phyloP scores from a whole-genome alignment of 2,888 invertebrate genomes.

The Plagodis pulveraria region DNA sequence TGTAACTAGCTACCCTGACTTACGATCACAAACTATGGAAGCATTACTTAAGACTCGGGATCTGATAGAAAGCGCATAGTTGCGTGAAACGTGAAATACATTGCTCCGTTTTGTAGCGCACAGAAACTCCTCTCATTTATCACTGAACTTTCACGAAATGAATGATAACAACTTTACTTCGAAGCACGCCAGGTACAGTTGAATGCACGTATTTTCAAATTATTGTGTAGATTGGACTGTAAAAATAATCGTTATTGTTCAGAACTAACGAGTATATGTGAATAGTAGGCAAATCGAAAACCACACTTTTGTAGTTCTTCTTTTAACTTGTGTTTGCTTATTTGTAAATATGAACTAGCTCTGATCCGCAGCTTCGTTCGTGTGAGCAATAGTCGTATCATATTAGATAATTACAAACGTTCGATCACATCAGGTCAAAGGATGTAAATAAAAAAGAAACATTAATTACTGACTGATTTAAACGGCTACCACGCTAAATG shows the following conservation, averaged over 20 bases:
- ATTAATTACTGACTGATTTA: too few relatives aligned
- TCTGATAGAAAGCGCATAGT: conserved; percentile 40
- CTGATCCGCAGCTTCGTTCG: too few relatives aligned
- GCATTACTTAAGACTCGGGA: conserved; percentile 30
- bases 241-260: conserved; percentile 11
- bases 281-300: neutral
- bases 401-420: too few relatives aligned
- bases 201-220: conserved; percentile 20
- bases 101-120: conserved; percentile 56
- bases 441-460: too few relatives aligned
- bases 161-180: conserved; percentile 69
- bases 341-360: too few relatives aligned
- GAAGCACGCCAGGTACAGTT: conserved; percentile 26
- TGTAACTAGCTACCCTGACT: conserved; percentile 1
- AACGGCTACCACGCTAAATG: too few relatives aligned
- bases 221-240: conserved; percentile 1
- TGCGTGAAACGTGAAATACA: conserved; percentile 51
- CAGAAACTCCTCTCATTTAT: conserved; percentile 69
- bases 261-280: neutral
- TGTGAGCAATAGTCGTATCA: too few relatives aligned
- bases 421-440: too few relatives aligned
- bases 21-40: conserved; percentile 20
- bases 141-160: conserved; percentile 67
- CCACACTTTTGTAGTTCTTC: too few relatives aligned
- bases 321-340: too few relatives aligned